Evolutionary conservation across 2,888 invertebrate species (phyloP), one percentile per base, ranked within the genome.

Genomic region (Eudasyphora cyanicolor): DNA sequence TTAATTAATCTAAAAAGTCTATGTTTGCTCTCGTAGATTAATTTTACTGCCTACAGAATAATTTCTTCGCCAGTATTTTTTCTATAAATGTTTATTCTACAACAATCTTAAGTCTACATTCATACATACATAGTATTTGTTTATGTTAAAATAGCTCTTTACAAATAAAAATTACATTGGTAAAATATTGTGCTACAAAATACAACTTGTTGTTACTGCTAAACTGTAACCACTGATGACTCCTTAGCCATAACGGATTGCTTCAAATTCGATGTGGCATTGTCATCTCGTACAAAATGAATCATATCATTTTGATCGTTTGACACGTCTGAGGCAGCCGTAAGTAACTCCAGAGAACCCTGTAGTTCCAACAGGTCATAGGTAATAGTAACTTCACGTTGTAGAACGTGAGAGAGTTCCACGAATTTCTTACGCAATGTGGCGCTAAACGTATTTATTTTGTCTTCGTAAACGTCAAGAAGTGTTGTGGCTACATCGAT

Each of bases 401-500:
- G 92, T 24, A 98, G 92, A 82, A 94, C 93, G 67, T 93, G 92
- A 45, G 93, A 92, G 3, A 98, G 92, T 10, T 93, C 91, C 74
- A 93, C 92, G 86, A 97, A 94, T 82, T 95, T 91, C 84, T 93
- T 92, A 60, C 95, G 93, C 51, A 95, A 93, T 79, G 94, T 93
- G 19, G 95, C 93, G 27, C 95, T 94, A 87, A 95, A 93, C 85
- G 93, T 91, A 85, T 94, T 93, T n/a, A 95, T 91, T 87, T 93
- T 93, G 77, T 94, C 94, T 87, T 95, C 95, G 90, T 95, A 96
- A 0, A 95, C 94, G 92, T 97, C 97, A 83, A 97, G 91, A 81
- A 98, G 93, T 21, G 95, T 93, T 91, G 95, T 95, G 1, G 95
- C 93, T 14, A 96, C 95, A 92, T 96, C 95, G 74, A 96, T 93